Evolutionary conservation across 2,797 vertebrate genomes (phyloP).

Genomic region (Propithecus perrieri): DNA sequence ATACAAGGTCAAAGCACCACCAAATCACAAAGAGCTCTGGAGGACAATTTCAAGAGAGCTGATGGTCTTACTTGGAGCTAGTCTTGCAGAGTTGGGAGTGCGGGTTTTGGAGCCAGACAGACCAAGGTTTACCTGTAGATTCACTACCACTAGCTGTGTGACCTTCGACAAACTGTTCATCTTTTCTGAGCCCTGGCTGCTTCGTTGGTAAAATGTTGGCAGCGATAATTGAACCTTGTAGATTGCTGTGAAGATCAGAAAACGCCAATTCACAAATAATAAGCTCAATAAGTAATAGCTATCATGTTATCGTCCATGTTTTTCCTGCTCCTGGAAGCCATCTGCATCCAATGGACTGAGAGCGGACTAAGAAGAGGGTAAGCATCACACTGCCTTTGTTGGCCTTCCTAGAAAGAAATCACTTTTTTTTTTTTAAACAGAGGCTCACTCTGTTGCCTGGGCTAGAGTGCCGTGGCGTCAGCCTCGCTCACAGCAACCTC

Average conservation of each 20-base stretch:
- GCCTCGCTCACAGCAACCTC: too few relatives aligned
- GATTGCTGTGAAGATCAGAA: not conserved
- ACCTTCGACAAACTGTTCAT: not conserved
- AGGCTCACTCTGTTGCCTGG: too few relatives aligned
- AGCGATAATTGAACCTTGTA: not conserved
- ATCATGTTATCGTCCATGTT: not conserved
- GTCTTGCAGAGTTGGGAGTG: not conserved
- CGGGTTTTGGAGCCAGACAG: not conserved
- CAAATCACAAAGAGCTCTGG: not conserved
- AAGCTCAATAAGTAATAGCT: not conserved
- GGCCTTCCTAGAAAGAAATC: not conserved
- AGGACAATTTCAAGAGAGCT: not conserved
- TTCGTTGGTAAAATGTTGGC: not conserved
- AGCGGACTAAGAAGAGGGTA: not conserved
- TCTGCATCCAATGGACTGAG: not conserved
- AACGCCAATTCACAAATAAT: not conserved
- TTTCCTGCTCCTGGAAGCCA: not conserved
- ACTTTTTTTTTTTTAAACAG: too few relatives aligned
- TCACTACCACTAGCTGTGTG: not conserved
- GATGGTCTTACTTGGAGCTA: not conserved
- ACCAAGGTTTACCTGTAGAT: not conserved
- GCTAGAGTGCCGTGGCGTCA: too few relatives aligned
- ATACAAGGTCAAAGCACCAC: not conserved
- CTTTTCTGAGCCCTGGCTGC: not conserved
- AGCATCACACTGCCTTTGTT: not conserved